Conservation (phyloP, 1,140 invertebrate species). For the Oscheius sp. region DNA sequence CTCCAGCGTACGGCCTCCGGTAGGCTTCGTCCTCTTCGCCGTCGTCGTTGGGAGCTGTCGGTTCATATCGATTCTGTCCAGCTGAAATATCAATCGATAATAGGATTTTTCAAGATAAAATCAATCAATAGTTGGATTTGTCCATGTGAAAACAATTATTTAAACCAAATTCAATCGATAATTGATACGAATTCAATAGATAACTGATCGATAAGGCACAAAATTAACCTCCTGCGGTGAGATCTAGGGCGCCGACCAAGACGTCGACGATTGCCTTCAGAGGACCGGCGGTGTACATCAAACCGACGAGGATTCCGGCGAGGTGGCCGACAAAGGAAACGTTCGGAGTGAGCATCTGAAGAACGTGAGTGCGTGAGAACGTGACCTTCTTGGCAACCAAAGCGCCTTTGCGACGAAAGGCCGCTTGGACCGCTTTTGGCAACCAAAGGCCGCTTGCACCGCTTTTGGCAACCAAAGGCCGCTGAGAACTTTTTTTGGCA, state of each 20-base stretch:
- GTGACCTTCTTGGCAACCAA: slow-evolving; percentile 59
- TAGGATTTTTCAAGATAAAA: not conserved
- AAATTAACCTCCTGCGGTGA: not conserved
- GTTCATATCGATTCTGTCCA: not conserved
- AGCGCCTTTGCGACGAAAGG: not conserved
- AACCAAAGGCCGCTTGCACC: too few relatives aligned
- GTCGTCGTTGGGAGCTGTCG: slow-evolving; percentile 3
- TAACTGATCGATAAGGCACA: not conserved
- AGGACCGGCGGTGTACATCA: slow-evolving; percentile 69
- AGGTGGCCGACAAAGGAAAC: slow-evolving; percentile 70
- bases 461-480: too few relatives aligned
- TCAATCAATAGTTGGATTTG: too few relatives aligned
- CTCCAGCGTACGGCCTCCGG: not conserved
- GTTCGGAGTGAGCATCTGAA: slow-evolving; percentile 62
- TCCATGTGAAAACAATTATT: too few relatives aligned
- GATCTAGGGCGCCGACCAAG: not conserved
- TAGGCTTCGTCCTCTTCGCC: not conserved
- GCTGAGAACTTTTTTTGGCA: too few relatives aligned
- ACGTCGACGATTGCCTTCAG: slow-evolving; percentile 58
- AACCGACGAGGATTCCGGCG: slow-evolving; percentile 71
- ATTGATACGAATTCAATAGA: not conserved
- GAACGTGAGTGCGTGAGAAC: not conserved
- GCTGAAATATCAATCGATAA: not conserved
- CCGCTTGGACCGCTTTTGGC: too few relatives aligned
- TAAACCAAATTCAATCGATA: not conserved